Base-by-base conservation (phyloP, 2,888 invertebrate genomes). In the Syritta pipiens region DNA sequence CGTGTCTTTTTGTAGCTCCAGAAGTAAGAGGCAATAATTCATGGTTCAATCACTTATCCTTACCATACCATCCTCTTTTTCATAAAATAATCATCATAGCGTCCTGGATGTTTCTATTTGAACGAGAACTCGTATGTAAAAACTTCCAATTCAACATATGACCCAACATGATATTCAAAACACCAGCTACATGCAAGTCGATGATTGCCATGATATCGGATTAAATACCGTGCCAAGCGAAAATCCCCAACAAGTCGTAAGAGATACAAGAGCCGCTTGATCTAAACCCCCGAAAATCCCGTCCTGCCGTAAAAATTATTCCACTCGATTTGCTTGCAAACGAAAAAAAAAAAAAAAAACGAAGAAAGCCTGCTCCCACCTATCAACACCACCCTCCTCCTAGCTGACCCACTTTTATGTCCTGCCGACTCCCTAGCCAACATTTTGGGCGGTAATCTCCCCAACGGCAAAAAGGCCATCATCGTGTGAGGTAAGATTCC, bases 261-360 rank as follows among this genome's bases (percentile, higher is more conserved):
- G 30, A 17, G 10, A 35, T 7, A 35, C 12, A 4, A 14, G 7
- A 42, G 28, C n/a, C 14, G 17, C 40, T 12, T 37, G 19, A 40
- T 35, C 62, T 40, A 28, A 35, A 19, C 19, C 19, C 24, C 24
- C 19, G 6, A 6, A 49, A 49, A 62, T 62, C 62, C 48, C 12
- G 28, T 40, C 28, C 19, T 40, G 28, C 26, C 37, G 37, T 40
- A 62, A 49, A 53, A 49, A 49, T 62, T 32, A 42, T 63, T 63
- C 63, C 51, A 32, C 40, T 30, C 42, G 51, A 51, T 63, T 63
- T 63, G 42, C 17, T 40, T 26, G 7, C 35, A 19, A 22, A 28
- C 10, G 19, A 40, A 53, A 42, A 40, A 24, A 62, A 12, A 26
- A 9, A 6, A 37, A 37, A 14, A 17, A 17, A 14, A 17, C 37